phyloP scores from a whole-genome alignment of 2,888 invertebrate genomes.

The Alcis repandata region DNA sequence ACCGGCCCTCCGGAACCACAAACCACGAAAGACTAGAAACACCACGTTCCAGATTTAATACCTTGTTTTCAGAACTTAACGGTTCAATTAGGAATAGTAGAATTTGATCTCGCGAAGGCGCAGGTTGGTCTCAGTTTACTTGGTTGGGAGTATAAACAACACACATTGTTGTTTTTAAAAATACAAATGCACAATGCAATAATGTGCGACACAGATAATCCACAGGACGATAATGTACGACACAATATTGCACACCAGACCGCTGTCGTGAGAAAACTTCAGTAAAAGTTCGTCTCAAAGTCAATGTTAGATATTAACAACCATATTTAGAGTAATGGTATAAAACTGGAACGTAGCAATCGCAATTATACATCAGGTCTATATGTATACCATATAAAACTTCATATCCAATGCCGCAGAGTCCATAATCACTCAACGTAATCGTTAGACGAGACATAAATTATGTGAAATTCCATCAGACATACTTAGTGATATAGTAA shows the following conservation, averaged over 20 bases:
- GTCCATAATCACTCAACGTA: conserved; percentile 40
- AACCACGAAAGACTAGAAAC: conserved; percentile 51
- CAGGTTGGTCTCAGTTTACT: background rate
- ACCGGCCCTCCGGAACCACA: conserved; percentile 46
- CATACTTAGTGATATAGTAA: conserved; percentile 34
- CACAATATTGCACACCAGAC: no score
- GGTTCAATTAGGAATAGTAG: background rate
- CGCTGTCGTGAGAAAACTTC: no score
- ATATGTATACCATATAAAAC: conserved; percentile 8
- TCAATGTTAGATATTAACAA: no score
- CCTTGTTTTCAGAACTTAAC: no score
- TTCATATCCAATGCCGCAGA: conserved; percentile 32
- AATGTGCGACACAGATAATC: no score
- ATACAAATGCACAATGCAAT: no score
- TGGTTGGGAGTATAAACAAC: no score
- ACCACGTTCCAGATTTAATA: conserved; percentile 19
- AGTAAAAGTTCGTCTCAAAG: no score
- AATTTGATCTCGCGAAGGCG: background rate
- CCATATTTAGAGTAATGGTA: no score
- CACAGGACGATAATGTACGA: no score
- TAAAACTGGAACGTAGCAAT: conserved; percentile 8
- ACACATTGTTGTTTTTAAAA: no score
- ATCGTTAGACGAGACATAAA: conserved; percentile 14
- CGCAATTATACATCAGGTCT: background rate
- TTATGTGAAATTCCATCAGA: conserved; percentile 33